Percentiles rank a stretch among this genome's conserved stretches.
These are phyloP conservation scores for Aricia agestis DNA, from an alignment of 1,140 invertebrate genomes.

Conservation along the genomic window DNA sequence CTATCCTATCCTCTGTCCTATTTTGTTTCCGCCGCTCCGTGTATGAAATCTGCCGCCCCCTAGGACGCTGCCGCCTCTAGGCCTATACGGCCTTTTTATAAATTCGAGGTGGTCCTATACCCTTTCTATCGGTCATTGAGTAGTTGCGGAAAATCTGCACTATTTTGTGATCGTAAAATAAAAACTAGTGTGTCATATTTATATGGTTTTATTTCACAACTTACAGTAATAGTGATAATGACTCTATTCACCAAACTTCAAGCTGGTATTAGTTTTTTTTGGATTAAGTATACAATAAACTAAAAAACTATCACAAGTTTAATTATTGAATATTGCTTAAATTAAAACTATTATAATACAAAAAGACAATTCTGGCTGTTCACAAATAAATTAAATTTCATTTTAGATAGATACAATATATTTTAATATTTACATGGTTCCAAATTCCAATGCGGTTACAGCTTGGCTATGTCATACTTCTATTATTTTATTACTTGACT, in stretches of 20 bases:
- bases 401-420: conserved; percentile 21
- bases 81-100: too few relatives aligned
- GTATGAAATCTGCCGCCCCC: too few relatives aligned
- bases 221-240: conserved; percentile 68
- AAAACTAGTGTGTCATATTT: conserved; percentile 31
- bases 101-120: too few relatives aligned
- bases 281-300: conserved; percentile 62
- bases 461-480: background rate
- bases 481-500: too few relatives aligned
- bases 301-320: conserved; percentile 65
- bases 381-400: conserved; percentile 23
- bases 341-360: conserved; percentile 48
- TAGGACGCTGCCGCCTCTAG: too few relatives aligned
- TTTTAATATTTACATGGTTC: conserved; percentile 24
- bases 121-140: too few relatives aligned
- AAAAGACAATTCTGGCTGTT: conserved; percentile 36
- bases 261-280: conserved; percentile 72
- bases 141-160: too few relatives aligned
- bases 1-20: too few relatives aligned
- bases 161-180: background rate
- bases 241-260: conserved; percentile 71
- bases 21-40: too few relatives aligned
- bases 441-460: background rate
- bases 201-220: conserved; percentile 74
- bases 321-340: conserved; percentile 37